Percentiles rank a stretch among this genome's conserved stretches.
These are phyloP conservation scores for Puffinus mauretanicus DNA, from an alignment of 2,113 vertebrate genomes.

Conservation along the genomic window DNA sequence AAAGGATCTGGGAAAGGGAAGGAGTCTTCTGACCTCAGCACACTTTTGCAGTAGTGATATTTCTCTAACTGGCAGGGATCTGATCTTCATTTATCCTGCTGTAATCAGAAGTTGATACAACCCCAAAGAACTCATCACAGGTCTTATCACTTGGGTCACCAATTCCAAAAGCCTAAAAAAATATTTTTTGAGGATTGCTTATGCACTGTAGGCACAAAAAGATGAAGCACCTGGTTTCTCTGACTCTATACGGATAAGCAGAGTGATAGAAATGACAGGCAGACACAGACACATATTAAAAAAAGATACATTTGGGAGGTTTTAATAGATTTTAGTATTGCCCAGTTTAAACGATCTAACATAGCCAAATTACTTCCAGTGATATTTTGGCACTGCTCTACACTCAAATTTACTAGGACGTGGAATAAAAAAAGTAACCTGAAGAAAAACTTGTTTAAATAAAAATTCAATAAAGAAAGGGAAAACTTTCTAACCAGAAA, in stretches of 20 bases:
- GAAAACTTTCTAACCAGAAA: neutral
- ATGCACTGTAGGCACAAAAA: neutral
- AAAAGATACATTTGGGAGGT: accelerated
- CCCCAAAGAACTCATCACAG: neutral
- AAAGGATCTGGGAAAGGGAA: neutral
- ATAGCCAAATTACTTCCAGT: neutral
- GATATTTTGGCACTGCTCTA: neutral
- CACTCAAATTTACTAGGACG: neutral
- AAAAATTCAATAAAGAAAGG: neutral
- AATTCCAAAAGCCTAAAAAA: neutral
- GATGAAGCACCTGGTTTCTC: neutral
- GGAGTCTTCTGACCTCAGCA: neutral
- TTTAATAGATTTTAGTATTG: neutral
- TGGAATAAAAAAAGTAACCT: neutral
- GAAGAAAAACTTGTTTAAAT: neutral
- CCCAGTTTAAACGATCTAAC: neutral
- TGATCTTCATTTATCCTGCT: neutral
- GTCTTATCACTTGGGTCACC: neutral
- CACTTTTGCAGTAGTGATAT: neutral
- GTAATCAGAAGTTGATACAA: neutral
- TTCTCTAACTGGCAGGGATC: neutral
- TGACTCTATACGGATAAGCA: neutral
- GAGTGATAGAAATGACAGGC: neutral
- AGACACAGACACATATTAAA: neutral
- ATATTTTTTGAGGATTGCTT: neutral